These are phyloP conservation scores for Hemicordylus capensis DNA, from an alignment of 2,113 vertebrate genomes.

Conservation along the genomic window DNA sequence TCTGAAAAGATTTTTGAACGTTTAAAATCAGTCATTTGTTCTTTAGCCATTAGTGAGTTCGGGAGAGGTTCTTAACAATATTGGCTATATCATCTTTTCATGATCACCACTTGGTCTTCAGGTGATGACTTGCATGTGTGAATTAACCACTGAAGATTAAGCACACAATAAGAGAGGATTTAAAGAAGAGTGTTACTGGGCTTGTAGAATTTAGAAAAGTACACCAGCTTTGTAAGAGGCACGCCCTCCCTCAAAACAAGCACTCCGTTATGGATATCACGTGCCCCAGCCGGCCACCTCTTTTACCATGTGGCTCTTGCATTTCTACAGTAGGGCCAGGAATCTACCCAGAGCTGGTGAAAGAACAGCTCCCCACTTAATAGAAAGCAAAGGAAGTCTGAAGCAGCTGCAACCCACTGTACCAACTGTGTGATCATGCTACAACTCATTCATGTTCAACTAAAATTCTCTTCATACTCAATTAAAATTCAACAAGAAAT, in stretches of 20 bases:
- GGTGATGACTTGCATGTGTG: neutral
- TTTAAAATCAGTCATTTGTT: no score
- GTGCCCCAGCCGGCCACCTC: neutral
- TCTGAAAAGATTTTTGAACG: no score
- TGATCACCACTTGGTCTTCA: neutral
- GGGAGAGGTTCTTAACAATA: no score
- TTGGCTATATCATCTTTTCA: no score
- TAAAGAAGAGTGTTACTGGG: neutral
- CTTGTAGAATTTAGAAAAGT: neutral
- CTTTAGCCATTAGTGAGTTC: no score
- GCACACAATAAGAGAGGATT: no score
- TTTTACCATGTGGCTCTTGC: neutral
- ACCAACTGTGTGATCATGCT: no score
- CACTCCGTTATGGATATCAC: neutral
- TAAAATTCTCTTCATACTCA: neutral
- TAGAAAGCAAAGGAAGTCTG: neutral
- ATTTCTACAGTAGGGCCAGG: neutral
- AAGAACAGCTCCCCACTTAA: neutral
- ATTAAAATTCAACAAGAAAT: neutral
- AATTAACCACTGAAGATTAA: neutral
- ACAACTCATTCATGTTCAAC: no score
- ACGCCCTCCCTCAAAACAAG: neutral
- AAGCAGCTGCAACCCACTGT: neutral
- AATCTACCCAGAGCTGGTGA: no score
- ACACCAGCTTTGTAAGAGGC: neutral